phyloP scores from a whole-genome alignment of 2,888 invertebrate species.

The Tipula vernalis region DNA sequence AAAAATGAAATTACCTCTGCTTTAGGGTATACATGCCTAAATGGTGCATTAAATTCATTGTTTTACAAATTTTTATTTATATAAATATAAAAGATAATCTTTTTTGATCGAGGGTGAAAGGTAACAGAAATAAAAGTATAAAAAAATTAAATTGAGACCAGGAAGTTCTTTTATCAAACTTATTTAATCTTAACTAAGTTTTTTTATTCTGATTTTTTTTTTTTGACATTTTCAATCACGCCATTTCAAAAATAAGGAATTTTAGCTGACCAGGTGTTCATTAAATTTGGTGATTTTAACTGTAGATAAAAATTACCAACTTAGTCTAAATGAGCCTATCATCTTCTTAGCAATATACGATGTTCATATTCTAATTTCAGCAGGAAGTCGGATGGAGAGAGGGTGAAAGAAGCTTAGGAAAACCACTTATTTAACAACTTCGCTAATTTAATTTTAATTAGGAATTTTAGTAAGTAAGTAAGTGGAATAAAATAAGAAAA shows the following conservation, averaged over 20 bases:
- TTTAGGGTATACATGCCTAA: not conserved
- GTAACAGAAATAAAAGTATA: not conserved
- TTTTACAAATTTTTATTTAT: not conserved
- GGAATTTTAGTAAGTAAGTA: too few species aligned
- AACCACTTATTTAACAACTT: too few species aligned
- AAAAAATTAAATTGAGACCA: not conserved
- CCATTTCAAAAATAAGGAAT: not conserved
- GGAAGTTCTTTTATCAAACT: not conserved
- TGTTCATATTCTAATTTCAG: too few species aligned
- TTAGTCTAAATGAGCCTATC: too few species aligned
- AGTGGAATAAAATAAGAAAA: too few species aligned
- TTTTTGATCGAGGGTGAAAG: not conserved
- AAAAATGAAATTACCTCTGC: not conserved
- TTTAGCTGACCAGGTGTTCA: not conserved
- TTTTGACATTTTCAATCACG: not conserved
- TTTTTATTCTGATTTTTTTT: not conserved
- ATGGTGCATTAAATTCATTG: not conserved
- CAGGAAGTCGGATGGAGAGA: too few species aligned
- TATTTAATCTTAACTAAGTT: not conserved
- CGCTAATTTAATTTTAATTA: too few species aligned
- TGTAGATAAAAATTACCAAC: not conserved
- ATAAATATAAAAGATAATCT: not conserved
- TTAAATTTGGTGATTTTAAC: not conserved
- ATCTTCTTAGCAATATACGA: too few species aligned
- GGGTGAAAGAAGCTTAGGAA: too few species aligned